Evolutionary conservation across 2,113 vertebrate genomes (phyloP).

Genomic region (Neopipo cinnamomea): DNA sequence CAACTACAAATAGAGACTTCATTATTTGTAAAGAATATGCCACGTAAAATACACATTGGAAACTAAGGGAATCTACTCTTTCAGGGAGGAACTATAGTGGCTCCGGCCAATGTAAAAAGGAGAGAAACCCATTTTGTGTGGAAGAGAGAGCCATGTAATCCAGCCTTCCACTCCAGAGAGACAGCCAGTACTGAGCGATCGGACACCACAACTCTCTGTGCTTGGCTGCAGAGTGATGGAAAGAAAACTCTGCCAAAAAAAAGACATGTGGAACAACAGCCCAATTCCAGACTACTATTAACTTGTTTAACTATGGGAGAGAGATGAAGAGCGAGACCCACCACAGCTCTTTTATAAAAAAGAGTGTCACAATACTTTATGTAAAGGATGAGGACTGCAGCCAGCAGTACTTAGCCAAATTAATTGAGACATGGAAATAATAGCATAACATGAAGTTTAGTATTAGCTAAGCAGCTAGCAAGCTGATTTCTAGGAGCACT

Average conservation of each 20-base stretch:
- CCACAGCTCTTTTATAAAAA: neutral
- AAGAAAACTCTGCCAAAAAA: slow-evolving; percentile 12
- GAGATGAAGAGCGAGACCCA: neutral
- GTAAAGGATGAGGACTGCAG: neutral
- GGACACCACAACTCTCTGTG: neutral
- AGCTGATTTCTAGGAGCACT: neutral
- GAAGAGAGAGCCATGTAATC: neutral
- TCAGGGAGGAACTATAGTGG: neutral
- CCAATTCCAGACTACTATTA: neutral
- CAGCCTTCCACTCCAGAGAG: neutral
- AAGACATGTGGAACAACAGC: neutral
- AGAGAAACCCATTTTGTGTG: neutral
- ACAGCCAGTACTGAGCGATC: neutral
- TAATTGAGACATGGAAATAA: neutral
- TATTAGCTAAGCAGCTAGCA: neutral
- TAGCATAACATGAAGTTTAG: neutral
- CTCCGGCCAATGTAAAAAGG: neutral
- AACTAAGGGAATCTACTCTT: neutral
- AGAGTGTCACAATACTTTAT: neutral
- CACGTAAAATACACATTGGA: neutral
- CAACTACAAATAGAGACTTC: neutral
- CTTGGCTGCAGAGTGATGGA: neutral
- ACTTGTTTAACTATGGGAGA: neutral
- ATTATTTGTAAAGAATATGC: neutral
- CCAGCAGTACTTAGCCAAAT: neutral